Percentiles rank a stretch among this genome's conserved stretches.
Conservation (phyloP, 2,888 invertebrate genomes). For the Cancer borealis region DNA sequence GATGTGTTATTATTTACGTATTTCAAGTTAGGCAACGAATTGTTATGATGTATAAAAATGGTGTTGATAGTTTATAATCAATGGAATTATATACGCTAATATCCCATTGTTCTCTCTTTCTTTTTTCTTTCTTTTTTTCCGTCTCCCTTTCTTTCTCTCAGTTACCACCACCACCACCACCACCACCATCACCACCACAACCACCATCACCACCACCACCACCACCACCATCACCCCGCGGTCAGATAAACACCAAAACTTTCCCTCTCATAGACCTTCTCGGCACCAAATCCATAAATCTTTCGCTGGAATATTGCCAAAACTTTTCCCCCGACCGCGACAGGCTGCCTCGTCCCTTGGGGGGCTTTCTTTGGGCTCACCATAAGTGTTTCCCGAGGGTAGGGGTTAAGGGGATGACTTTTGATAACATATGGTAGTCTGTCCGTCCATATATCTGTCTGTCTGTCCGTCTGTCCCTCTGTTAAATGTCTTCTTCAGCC, state of each 20-base stretch:
- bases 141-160: neutral
- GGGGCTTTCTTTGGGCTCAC: neutral
- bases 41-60: too few species aligned
- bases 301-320: constrained; percentile 32
- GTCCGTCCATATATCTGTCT: neutral
- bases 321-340: neutral
- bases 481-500: neutral
- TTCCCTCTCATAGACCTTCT: constrained; percentile 12
- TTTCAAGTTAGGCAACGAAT: too few species aligned
- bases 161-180: too few species aligned
- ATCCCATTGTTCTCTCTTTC: neutral
- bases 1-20: too few species aligned
- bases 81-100: too few species aligned
- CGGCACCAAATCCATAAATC: constrained; percentile 27
- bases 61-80: too few species aligned
- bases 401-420: neutral
- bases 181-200: too few species aligned
- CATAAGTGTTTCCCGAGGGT: neutral
- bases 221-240: constrained; percentile 10
- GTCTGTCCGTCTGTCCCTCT: neutral
- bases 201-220: too few species aligned
- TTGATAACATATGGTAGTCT: neutral
- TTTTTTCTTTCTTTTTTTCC: neutral
- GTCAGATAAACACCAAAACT: constrained; percentile 30
- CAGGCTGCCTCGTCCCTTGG: neutral